Percentiles rank a stretch among this genome's conserved stretches.
Evolutionary conservation across 1,140 invertebrate species (phyloP).

Genomic region (Leucophenga varia): DNA sequence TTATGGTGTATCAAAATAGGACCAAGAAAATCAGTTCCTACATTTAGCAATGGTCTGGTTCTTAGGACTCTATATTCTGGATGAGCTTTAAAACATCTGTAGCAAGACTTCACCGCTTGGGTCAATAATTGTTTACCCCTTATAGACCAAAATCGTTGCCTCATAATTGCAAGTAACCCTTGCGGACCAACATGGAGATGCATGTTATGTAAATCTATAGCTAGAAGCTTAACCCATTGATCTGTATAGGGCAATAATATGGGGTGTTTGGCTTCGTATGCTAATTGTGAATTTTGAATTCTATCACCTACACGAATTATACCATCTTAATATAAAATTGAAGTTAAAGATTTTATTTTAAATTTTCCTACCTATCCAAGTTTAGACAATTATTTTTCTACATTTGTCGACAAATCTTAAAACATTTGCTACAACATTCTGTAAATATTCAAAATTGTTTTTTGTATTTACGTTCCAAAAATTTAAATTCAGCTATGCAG

Average conservation of each 20-base stretch:
- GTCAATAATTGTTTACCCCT: not conserved
- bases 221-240: not conserved
- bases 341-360: too few species aligned
- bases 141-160: conserved; percentile 11
- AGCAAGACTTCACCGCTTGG: not conserved
- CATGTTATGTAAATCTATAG: conserved; percentile 10
- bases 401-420: too few species aligned
- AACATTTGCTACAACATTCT: too few species aligned
- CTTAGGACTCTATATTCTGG: not conserved
- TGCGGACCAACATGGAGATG: conserved; percentile 34
- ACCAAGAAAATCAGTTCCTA: conserved; percentile 23
- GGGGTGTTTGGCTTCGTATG: not conserved
- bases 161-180: conserved; percentile 4
- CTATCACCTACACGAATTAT: too few species aligned
- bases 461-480: too few species aligned
- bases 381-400: too few species aligned
- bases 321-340: too few species aligned
- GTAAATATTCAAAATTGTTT: too few species aligned
- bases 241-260: not conserved
- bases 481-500: too few species aligned
- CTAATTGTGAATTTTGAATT: too few species aligned
- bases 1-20: conserved; percentile 14
- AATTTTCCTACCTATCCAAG: too few species aligned
- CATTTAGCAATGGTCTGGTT: conserved; percentile 13
- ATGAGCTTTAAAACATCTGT: conserved; percentile 2